phyloP scores from a whole-genome alignment of 1,140 invertebrate species.

The Centruroides vittatus region DNA sequence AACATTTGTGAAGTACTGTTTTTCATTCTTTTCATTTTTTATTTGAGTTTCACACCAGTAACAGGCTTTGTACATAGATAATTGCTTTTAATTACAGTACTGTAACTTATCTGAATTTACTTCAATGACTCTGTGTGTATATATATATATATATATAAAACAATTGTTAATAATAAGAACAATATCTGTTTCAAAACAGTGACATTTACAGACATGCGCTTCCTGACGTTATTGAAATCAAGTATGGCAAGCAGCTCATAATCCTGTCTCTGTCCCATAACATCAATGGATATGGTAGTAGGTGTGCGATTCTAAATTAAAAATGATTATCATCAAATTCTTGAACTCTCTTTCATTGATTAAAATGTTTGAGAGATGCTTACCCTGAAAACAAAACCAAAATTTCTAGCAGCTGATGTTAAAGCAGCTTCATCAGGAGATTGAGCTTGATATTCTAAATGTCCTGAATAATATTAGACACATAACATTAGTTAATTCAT shows the following conservation, averaged over 20 bases:
- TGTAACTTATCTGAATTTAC: too few relatives aligned
- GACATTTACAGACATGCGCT: slow-evolving; percentile 80
- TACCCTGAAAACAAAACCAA: slow-evolving; percentile 94
- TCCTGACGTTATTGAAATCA: slow-evolving; percentile 97
- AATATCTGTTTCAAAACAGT: too few relatives aligned
- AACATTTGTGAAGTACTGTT: too few relatives aligned
- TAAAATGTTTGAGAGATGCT: background rate
- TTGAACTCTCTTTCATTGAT: background rate
- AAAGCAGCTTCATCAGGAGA: slow-evolving; percentile 95
- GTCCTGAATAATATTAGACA: slow-evolving; percentile 1
- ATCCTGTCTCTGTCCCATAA: slow-evolving; percentile 66
- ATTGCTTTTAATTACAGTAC: too few relatives aligned
- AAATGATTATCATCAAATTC: background rate
- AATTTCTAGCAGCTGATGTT: slow-evolving; percentile 93
- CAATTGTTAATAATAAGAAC: too few relatives aligned
- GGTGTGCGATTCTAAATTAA: slow-evolving; percentile 50
- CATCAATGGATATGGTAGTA: slow-evolving; percentile 77
- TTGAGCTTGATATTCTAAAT: slow-evolving; percentile 66
- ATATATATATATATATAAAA: too few relatives aligned
- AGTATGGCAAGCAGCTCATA: slow-evolving; percentile 93
- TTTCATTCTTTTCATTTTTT: too few relatives aligned
- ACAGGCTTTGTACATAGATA: too few relatives aligned
- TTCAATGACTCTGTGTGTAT: too few relatives aligned
- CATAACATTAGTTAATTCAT: background rate
- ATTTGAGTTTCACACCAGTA: too few relatives aligned